Conservation (phyloP, 1,140 invertebrate species). For the Drosophila sp. region DNA sequence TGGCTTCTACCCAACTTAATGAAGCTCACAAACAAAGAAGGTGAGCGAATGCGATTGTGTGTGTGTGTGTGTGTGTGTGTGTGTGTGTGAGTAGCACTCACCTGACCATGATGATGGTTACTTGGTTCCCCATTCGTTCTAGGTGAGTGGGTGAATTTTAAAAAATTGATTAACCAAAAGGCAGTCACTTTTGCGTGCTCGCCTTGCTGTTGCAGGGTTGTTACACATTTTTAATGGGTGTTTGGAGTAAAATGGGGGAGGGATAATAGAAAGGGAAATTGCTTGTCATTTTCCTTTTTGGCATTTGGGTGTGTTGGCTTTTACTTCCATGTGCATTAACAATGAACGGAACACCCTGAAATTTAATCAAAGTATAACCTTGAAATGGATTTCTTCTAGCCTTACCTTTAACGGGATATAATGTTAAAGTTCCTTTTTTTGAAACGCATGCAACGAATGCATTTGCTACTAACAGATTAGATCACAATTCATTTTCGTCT, state of each 20-base stretch:
- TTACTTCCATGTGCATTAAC: background rate
- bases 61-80: constrained; percentile 7
- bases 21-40: constrained; percentile 22
- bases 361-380: constrained; percentile 10
- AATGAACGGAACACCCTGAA: constrained; percentile 7
- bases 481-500: too few species aligned
- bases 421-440: too few species aligned
- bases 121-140: background rate
- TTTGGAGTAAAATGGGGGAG: background rate
- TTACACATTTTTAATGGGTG: constrained; percentile 7
- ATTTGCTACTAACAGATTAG: too few species aligned
- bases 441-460: too few species aligned
- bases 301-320: constrained; percentile 2
- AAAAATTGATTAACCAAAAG: constrained; percentile 14
- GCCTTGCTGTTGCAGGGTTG: constrained; percentile 3
- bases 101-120: constrained; percentile 4
- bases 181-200: constrained; percentile 4
- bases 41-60: background rate
- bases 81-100: constrained; percentile 15
- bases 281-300: constrained; percentile 9
- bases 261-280: background rate
- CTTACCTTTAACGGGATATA: background rate
- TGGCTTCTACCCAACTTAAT: constrained; percentile 61
- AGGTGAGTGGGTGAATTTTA: constrained; percentile 4
- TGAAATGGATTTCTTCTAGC: background rate